Evolutionary conservation across 2,797 vertebrate species (phyloP), one percentile per base, ranked within the genome.

Genomic region (Acanthis flammea): DNA sequence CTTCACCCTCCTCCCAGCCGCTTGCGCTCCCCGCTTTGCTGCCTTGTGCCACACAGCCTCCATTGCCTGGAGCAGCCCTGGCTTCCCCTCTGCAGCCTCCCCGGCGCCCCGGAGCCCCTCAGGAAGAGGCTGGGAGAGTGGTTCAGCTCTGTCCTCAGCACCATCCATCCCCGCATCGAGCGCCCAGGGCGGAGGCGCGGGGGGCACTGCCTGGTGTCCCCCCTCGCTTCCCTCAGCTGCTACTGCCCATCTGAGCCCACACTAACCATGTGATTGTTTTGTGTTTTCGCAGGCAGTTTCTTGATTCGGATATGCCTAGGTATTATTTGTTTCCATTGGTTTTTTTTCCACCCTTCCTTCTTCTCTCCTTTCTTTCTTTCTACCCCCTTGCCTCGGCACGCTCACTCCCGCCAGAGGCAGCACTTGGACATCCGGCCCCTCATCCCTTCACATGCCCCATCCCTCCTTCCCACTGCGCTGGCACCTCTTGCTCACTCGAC

Each of bases 261-360:
- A 98, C 99, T 99, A 99, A 99, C 98, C 78, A 97, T 99, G 98
- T 99, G 98, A 96, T 98, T 98, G 97, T 98, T 98, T 99, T 99
- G 98, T 99, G 98, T 99, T 99, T 99, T 98, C 93, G 97, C 99
- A 99, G 99, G 99, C 99, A 99, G 98, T 99, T 99, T 99, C 99
- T 99, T 99, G 99, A 99, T 99, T 99, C 99, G 98, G 99, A 99
- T 99, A 99, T 99, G 98, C 99, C 99, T 99, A 99, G 99, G 99
- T 99, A 98, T 98, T 98, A 98, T 98, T 97, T 97, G 96, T 98
- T 97, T 97, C 97, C 97, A 94, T 84, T 97, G 95, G 54, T 82
- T 95, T 97, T 98, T 97, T 96, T 94, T 96, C 88, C 83, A 90
- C 78, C 73, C 17, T 24, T 91, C 97, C 81, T 97, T 94, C 97